Evolutionary conservation across 2,113 vertebrate genomes (phyloP).

Genomic region (Seriola dumerili): DNA sequence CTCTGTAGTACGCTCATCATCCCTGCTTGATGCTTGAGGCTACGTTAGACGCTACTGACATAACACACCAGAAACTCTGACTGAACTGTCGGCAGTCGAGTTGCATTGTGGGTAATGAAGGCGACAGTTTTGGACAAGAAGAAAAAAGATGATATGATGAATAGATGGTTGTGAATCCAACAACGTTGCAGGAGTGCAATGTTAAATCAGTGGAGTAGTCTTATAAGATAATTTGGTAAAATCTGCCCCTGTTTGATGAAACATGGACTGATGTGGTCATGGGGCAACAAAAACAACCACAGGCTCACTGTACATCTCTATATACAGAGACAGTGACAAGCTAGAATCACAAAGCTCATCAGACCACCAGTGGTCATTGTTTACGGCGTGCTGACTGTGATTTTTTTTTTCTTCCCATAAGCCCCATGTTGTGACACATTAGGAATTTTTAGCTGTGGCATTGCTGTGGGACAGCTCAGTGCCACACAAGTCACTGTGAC

Average conservation of each 20-base stretch:
- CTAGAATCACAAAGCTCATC: slow-evolving; percentile 1
- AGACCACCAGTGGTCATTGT: slow-evolving; percentile 15
- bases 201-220: neutral
- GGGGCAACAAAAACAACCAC: too few relatives aligned
- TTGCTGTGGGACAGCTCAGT: neutral
- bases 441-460: slow-evolving; percentile 10
- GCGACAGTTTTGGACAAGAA: neutral
- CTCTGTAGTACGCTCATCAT: too few relatives aligned
- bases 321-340: neutral
- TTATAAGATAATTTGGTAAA: neutral
- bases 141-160: neutral
- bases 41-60: too few relatives aligned
- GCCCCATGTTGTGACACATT: neutral
- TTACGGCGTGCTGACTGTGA: slow-evolving; percentile 1
- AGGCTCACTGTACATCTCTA: neutral
- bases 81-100: neutral
- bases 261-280: neutral
- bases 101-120: neutral
- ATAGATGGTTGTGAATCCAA: too few relatives aligned
- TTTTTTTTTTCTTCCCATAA: neutral
- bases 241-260: neutral
- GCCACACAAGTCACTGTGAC: slow-evolving; percentile 2
- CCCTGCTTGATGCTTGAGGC: too few relatives aligned
- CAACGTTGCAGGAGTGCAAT: too few relatives aligned
- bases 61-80: too few relatives aligned